Evolutionary conservation across 2,797 vertebrate genomes (phyloP), one percentile per base, ranked within the genome.

Genomic region (Rhinichthys osculus): DNA sequence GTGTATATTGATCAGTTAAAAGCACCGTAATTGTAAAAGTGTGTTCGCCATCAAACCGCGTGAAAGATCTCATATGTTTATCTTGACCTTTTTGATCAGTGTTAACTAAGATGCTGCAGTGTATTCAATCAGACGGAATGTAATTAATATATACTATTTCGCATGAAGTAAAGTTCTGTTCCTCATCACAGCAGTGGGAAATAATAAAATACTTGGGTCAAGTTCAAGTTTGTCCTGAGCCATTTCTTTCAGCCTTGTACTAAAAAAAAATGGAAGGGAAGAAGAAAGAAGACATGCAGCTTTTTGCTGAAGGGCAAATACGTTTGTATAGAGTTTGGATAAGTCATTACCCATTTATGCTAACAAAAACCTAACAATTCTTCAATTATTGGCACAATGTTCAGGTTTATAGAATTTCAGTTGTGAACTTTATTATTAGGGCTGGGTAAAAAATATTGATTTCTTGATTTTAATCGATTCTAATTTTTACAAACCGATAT

Each of bases 241-340:
- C 16, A 50, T 62, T 80, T 72, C 57, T 74, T 81, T 73, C 17
- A 80, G 42, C 69, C 78, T 85, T 38, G 50, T 35, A 66, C 54
- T 21, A 50, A 72, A 44, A 44, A 50, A 21, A 59, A 38, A 44
- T n/a, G 6, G 11, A 21, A 54, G 19, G 40, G 7, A 67, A 54
- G 30, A 42, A 54, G 7, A 30, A 77, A 44, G 27, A 67, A 57
- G 59, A 52, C 44, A 35, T 70, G 17, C 35, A n/a, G 47, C 21
- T 23, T 67, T 76, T 77, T 85, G 84, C 78, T 27, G 86, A 91
- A 86, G 87, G 88, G 89, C 85, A 89, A 90, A 90, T 62, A 57
- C 27, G 81, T 77, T 33, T 78, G 84, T 54, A 78, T 83, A 82
- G 78, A 16, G 44, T 85, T 54, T 50, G 86, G 54, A 84, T 78